Evolutionary conservation across 2,888 invertebrate species (phyloP), one percentile per base, ranked within the genome.

Genomic region (Chloroclysta siterata): DNA sequence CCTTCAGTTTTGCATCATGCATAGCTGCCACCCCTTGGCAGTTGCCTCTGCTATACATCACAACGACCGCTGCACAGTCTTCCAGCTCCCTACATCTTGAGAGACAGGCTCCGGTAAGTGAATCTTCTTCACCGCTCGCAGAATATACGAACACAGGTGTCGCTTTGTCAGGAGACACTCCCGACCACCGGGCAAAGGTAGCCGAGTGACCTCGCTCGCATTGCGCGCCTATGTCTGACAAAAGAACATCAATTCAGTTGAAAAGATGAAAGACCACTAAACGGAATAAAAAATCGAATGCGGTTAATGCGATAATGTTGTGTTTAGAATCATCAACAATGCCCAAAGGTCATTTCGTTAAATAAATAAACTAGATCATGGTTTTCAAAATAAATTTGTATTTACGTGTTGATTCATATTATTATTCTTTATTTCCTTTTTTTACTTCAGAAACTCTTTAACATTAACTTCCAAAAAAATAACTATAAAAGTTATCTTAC

Each of bases 61-160:
- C 88, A 1, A 90, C 80, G 0, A 94, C 94, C 0, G 91, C 90
- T 0, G 85, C 87, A 60, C 94, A 94, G 68, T 92, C 93, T 0
- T 75, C 74, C 13, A 93, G 77, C 63, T 89, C 89, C 48, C 85
- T 82, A 71, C 94, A 94, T 14, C 93, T 87, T 0, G 88, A 81
- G 17, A 93, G 69, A 64, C 93, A 93, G 11, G 89, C 87, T 0
- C 93, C 89, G 0, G 88, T 81, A 10, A 93, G 75, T 0, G 92
- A 91, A 13, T 87, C 88, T 56, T 92, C 93, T 2, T 86, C 90
- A 0, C 89, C 90, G 54, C 90, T 89, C 5, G 93, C 93, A 0
- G 90, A 80, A 70, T 92, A 92, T 60, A 92, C 85, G 78, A 93
- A 93, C 13, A 93, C 91, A 0, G 92, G 92, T 1, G 83, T 79